Evolutionary conservation across 2,797 vertebrate genomes (phyloP).

Genomic region (Aplochiton taeniatus): DNA sequence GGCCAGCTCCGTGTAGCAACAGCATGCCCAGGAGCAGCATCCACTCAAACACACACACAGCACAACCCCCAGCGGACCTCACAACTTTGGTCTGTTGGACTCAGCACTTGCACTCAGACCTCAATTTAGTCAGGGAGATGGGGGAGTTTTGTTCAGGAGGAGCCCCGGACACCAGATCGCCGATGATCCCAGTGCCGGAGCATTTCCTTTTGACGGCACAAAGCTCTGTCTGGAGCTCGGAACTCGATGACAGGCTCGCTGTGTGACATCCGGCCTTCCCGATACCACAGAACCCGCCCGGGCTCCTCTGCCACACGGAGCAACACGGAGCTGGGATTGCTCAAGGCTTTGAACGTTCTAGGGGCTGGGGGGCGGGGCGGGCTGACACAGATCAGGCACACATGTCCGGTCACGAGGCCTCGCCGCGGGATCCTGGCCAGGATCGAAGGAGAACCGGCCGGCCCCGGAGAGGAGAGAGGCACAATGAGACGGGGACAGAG

Average conservation of each 20-base stretch:
- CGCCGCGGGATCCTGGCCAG: too few relatives aligned
- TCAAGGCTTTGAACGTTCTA: not conserved
- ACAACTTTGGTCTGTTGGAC: conserved; percentile 1
- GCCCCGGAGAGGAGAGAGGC: not conserved
- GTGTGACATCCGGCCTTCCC: not conserved
- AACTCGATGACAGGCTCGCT: not conserved
- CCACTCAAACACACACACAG: conserved; percentile 24
- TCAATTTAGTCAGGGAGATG: too few relatives aligned
- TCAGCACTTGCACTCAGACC: too few relatives aligned
- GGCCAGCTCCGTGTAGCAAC: conserved; percentile 12
- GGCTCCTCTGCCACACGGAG: not conserved
- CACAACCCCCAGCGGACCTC: not conserved
- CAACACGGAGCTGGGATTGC: conserved; percentile 10
- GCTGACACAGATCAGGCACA: too few relatives aligned
- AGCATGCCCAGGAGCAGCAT: conserved; percentile 22
- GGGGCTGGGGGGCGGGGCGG: not conserved
- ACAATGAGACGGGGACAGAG: conserved; percentile 4
- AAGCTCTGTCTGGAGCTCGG: not conserved
- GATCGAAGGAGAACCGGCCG: too few relatives aligned
- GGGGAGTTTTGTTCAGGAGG: too few relatives aligned
- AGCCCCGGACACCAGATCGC: too few relatives aligned
- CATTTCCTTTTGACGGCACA: not conserved
- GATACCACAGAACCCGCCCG: not conserved
- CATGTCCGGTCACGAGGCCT: too few relatives aligned
- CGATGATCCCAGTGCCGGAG: too few relatives aligned